Base-by-base conservation (phyloP, 2,113 vertebrate genomes). In the Oenanthe oenanthe region DNA sequence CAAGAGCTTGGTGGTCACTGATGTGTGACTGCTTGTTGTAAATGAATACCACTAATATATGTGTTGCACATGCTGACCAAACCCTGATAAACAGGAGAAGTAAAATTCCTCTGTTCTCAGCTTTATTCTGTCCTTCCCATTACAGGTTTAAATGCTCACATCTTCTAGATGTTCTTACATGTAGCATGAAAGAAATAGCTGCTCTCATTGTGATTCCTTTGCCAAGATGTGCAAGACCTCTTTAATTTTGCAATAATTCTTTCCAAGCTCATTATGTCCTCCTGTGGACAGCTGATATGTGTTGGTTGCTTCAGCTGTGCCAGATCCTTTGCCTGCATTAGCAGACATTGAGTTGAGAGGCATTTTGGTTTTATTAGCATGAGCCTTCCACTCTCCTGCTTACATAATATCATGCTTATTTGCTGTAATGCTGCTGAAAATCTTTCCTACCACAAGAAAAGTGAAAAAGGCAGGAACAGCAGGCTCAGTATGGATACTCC, bases 241-340 rank as follows among this genome's bases (percentile, higher is more conserved):
- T 81, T 86, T 76, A 94, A 47, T 93, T 92, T 79, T 65, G 78
- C 48, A 79, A 8, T 87, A 82, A 85, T 78, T 85, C 32, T 91
- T 81, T 81, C 72, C 54, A 75, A 68, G 70, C 70, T 92, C 4
- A 0, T 88, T 81, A 65, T 45, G 20, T 81, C 45, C 57, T 87
- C 90, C 78, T 65, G 70, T 72, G 86, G 73, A 71, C 10, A 50
- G 40, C 43, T 89, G 68, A 68, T 83, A 26, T 18, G 50, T 66
- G n/a, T 70, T 89, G 54, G 67, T 82, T 82, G 32, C 29, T 95
- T 89, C 45, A 76, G 38, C 45, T 88, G 32, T 85, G 42, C 84
- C 86, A 61, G 50, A 28, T 78, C 12, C 57, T 94, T 60, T 87
- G 22, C 47, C 43, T 77, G 54, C 36, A 14, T 70, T 91, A 87